phyloP scores from a whole-genome alignment of 2,113 vertebrate genomes.

The Odontophorus gujanensis region DNA sequence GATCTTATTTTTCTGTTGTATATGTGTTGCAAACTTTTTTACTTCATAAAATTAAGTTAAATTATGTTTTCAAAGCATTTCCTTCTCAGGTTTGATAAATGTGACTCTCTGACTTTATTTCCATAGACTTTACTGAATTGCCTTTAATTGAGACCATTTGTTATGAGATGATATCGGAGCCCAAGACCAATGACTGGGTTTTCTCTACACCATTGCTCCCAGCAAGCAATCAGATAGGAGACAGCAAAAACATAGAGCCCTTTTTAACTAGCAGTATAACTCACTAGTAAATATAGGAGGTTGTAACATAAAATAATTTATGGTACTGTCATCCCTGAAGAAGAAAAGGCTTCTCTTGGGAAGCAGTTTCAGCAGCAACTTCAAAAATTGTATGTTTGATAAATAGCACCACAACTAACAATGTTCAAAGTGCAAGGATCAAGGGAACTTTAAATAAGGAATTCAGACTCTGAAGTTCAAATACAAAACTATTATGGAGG shows the following conservation, averaged over 20 bases:
- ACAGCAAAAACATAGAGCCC: neutral
- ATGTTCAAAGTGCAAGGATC: conserved; percentile 58
- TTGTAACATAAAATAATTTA: conserved; percentile 72
- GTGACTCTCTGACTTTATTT: neutral
- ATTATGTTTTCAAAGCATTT: conserved; percentile 18
- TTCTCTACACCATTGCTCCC: neutral
- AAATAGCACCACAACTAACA: conserved; percentile 57
- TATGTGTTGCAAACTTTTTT: neutral
- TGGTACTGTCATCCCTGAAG: conserved; percentile 53
- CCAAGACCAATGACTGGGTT: neutral
- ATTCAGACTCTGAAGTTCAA: conserved; percentile 28
- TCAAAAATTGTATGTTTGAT: conserved; percentile 65
- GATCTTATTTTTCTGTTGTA: neutral
- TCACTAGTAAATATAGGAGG: conserved; percentile 58
- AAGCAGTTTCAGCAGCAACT: conserved; percentile 53
- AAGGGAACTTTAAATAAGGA: conserved; percentile 67
- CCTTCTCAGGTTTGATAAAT: conserved; percentile 32
- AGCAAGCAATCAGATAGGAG: conserved; percentile 34
- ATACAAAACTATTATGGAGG: conserved; percentile 36
- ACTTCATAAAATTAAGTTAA: neutral
- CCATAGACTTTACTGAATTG: conserved; percentile 38
- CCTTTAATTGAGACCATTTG: conserved; percentile 52
- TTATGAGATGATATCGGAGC: conserved; percentile 34
- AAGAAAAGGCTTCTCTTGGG: conserved; percentile 68
- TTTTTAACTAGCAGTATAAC: conserved; percentile 57